Percentiles rank a stretch among this genome's conserved stretches.
Evolutionary conservation across 2,113 vertebrate species (phyloP).

Genomic region (Eurypyga helias): DNA sequence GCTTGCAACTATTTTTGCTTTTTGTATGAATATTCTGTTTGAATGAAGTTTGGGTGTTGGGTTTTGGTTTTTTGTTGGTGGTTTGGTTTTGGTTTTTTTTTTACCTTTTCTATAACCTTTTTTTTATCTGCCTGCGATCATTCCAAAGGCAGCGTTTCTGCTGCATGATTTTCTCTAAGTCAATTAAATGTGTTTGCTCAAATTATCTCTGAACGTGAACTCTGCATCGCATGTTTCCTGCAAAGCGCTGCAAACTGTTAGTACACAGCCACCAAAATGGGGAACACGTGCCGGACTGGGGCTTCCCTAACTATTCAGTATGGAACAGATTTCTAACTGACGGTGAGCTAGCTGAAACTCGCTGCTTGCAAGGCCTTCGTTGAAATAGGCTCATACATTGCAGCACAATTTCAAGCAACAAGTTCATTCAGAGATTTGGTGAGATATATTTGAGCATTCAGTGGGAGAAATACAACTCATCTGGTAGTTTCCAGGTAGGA

Average conservation of each 20-base stretch:
- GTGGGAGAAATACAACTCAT: fast-evolving
- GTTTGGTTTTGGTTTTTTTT: background rate
- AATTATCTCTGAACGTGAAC: background rate
- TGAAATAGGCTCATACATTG: background rate
- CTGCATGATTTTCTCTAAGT: background rate
- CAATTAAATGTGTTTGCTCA: background rate
- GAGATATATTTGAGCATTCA: background rate
- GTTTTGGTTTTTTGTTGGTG: background rate
- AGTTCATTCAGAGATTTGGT: background rate
- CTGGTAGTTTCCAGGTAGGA: background rate
- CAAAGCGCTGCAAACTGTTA: background rate
- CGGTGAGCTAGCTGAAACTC: background rate
- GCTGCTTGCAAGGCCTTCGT: background rate
- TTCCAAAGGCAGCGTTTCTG: background rate
- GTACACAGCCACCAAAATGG: background rate
- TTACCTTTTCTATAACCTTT: background rate
- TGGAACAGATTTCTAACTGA: background rate
- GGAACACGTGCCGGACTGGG: background rate
- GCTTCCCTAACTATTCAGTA: background rate
- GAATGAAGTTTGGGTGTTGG: background rate
- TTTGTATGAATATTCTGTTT: background rate
- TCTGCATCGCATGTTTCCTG: fast-evolving
- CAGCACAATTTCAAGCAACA: background rate
- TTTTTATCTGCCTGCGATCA: background rate
- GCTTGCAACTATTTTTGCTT: background rate